These are phyloP conservation scores for Sycophila texana DNA, from an alignment of 2,888 invertebrate species.

Conservation along the genomic window DNA sequence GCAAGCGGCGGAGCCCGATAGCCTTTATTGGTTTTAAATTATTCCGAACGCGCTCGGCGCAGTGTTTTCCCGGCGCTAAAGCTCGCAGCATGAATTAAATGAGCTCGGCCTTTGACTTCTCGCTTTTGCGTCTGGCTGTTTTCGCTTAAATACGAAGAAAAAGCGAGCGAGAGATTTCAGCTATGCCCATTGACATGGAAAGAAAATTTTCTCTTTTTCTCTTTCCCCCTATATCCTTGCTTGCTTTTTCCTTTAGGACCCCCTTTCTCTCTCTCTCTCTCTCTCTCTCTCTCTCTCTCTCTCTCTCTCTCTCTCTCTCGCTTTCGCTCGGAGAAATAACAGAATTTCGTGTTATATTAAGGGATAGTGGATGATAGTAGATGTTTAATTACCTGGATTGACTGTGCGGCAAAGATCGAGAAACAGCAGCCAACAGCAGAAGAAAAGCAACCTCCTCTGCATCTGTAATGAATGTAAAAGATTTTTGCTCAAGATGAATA, in stretches of 20 bases:
- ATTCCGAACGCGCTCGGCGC: conserved; percentile 28
- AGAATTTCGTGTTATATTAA: conserved; percentile 35
- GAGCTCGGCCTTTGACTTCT: conserved; percentile 32
- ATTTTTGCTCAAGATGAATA: conserved; percentile 32
- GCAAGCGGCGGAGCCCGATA: conserved; percentile 33
- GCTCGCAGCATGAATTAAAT: conserved; percentile 43
- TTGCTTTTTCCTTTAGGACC: background rate
- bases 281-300: background rate
- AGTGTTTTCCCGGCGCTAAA: conserved; percentile 27
- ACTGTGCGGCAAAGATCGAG: conserved; percentile 74
- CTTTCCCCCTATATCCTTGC: background rate
- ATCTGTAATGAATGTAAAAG: conserved; percentile 65
- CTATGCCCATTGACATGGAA: conserved; percentile 34
- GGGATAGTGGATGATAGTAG: conserved; percentile 1
- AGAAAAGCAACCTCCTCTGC: conserved; percentile 74
- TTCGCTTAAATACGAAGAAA: background rate
- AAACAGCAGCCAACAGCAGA: conserved; percentile 73
- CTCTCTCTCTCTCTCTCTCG: background rate
- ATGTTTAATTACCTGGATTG: conserved; percentile 70
- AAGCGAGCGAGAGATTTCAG: conserved; percentile 13
- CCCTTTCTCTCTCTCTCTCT: background rate
- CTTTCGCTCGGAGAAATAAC: background rate
- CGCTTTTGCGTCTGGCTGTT: background rate
- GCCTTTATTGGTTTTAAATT: conserved; percentile 51
- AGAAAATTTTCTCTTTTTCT: conserved; percentile 3